phyloP scores from a whole-genome alignment of 1,140 invertebrate species.

The Cydia amplana region DNA sequence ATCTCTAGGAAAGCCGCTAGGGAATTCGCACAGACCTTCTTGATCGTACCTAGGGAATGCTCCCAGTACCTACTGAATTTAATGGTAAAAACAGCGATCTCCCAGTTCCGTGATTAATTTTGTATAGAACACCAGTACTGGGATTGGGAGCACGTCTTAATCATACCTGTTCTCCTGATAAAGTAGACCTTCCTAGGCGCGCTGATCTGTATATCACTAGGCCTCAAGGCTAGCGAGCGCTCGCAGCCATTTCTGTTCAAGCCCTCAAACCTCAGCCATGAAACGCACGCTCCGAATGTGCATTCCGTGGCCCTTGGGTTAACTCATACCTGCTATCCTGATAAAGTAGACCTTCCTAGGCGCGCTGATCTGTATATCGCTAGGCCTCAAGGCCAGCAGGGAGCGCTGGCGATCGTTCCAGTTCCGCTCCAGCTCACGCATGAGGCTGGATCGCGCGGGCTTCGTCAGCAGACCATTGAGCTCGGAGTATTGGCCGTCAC shows the following conservation, averaged over 20 bases:
- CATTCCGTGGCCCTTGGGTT: no score
- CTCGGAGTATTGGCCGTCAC: slow-evolving; percentile 57
- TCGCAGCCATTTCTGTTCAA: slow-evolving; percentile 40
- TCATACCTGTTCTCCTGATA: slow-evolving; percentile 65
- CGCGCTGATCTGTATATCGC: slow-evolving; percentile 70
- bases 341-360: slow-evolving; percentile 73
- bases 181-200: slow-evolving; percentile 71
- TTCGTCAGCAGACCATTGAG: slow-evolving; percentile 71
- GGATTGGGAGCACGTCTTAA: no score
- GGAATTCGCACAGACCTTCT: no score
- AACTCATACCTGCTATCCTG: slow-evolving; percentile 58
- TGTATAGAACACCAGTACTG: no score
- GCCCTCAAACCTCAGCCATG: no score
- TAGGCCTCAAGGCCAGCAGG: slow-evolving; percentile 55
- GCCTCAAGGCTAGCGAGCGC: slow-evolving; percentile 54
- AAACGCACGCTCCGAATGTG: no score
- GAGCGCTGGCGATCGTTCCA: slow-evolving; percentile 63
- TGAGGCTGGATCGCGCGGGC: slow-evolving; percentile 60
- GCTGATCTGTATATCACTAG: slow-evolving; percentile 68
- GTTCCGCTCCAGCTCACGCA: slow-evolving; percentile 65
- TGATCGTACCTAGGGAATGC: no score
- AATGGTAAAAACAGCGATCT: no score
- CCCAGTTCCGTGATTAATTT: no score
- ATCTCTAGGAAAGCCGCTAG: no score
- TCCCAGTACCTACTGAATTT: no score